Evolutionary conservation across 1,140 invertebrate species (phyloP).

Genomic region (Bombus difficillimus): DNA sequence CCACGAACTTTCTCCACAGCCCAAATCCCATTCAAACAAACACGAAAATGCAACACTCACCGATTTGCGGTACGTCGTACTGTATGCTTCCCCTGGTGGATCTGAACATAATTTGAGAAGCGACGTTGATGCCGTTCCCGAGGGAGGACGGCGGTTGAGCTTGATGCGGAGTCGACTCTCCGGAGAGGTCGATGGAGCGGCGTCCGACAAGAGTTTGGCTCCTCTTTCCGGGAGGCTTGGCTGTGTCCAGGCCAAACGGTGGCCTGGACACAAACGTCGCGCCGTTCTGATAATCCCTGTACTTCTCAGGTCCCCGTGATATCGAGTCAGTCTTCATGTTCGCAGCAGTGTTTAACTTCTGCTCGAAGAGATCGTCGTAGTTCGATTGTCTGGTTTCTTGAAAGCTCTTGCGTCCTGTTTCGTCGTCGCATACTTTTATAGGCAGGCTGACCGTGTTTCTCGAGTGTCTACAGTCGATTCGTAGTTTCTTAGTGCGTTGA

Average conservation of each 20-base stretch:
- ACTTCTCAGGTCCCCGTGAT: constrained; percentile 22
- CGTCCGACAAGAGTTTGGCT: constrained; percentile 50
- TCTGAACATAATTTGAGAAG: constrained; percentile 86
- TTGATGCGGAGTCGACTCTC: constrained; percentile 49
- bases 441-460: constrained; percentile 61
- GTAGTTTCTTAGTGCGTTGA: constrained; percentile 53
- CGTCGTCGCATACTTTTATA: constrained; percentile 56
- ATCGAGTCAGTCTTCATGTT: constrained; percentile 60
- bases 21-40: neutral
- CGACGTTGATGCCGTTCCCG: constrained; percentile 77
- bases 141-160: constrained; percentile 50
- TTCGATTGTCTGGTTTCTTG: constrained; percentile 61
- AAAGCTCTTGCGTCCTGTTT: constrained; percentile 39
- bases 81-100: constrained; percentile 85
- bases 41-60: constrained; percentile 81
- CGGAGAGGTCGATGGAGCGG: constrained; percentile 41
- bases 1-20: too few relatives aligned
- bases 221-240: constrained; percentile 59
- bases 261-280: constrained; percentile 40
- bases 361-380: constrained; percentile 57
- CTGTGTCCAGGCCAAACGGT: constrained; percentile 42
- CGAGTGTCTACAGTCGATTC: constrained; percentile 54
- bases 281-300: constrained; percentile 42
- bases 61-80: constrained; percentile 88
- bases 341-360: constrained; percentile 54